Percentiles rank a stretch among this genome's conserved stretches.
Evolutionary conservation across 2,797 vertebrate genomes (phyloP).

Genomic region (Melopsittacus undulatus): DNA sequence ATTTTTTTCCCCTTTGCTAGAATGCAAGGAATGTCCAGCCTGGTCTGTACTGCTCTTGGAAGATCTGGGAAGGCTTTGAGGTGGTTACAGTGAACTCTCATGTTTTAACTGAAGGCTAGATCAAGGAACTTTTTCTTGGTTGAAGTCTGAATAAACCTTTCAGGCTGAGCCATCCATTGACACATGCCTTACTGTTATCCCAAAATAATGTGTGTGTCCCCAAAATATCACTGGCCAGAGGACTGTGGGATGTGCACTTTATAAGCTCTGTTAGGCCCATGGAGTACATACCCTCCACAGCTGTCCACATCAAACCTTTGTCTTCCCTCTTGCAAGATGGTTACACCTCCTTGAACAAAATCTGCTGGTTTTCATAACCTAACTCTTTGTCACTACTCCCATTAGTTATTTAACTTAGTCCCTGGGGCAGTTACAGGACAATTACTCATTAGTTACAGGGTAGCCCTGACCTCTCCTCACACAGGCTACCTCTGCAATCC

Average conservation of each 20-base stretch:
- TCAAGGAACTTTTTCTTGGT: not conserved
- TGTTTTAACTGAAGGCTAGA: constrained; percentile 18
- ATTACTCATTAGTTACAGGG: not conserved
- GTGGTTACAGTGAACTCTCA: not conserved
- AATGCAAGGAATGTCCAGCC: constrained; percentile 21
- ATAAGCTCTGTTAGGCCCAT: not conserved
- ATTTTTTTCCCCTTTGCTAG: not conserved
- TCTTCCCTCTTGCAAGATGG: not conserved
- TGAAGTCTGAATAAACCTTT: not conserved
- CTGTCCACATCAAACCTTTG: not conserved
- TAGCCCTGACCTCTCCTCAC: not conserved
- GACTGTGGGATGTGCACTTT: not conserved
- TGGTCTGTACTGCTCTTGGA: not conserved
- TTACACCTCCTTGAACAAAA: not conserved
- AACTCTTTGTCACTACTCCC: not conserved
- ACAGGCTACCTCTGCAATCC: not conserved
- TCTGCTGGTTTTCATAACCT: not conserved
- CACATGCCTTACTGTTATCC: not conserved
- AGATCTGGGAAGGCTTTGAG: constrained; percentile 21
- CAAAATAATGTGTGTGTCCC: not conserved
- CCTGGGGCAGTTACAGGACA: not conserved
- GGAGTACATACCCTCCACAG: not conserved
- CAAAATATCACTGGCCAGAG: not conserved
- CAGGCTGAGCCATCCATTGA: not conserved
- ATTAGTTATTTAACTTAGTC: not conserved